Conservation (phyloP, 2,797 vertebrate genomes). For the Propithecus perrieri region DNA sequence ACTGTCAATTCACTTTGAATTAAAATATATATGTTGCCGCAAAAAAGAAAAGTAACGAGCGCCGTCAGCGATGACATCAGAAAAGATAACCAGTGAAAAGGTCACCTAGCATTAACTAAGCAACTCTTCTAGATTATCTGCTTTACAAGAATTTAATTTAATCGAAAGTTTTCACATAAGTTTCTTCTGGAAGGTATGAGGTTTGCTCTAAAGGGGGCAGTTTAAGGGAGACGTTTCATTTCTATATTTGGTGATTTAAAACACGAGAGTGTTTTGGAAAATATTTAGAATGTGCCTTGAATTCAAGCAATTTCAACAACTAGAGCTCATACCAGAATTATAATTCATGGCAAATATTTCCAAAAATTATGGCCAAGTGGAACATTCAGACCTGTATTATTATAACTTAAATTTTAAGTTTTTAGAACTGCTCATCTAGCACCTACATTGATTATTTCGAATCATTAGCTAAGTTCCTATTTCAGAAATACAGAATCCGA, state of each 20-base stretch:
- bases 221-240: neutral
- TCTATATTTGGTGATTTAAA: constrained; percentile 43
- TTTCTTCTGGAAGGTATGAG: neutral
- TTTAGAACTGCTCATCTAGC: neutral
- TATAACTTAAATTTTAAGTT: neutral
- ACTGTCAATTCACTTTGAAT: constrained; percentile 99
- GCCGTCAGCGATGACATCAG: neutral
- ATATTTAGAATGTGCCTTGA: neutral
- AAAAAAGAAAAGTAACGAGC: constrained; percentile 64
- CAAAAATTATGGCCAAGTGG: neutral
- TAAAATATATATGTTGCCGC: constrained; percentile 99
- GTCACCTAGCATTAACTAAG: neutral
- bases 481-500: constrained; percentile 7
- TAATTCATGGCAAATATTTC: neutral
- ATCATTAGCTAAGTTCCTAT: neutral
- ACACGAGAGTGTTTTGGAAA: neutral
- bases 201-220: neutral
- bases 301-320: constrained; percentile 54
- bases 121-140: neutral
- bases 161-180: neutral
- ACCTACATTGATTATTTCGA: neutral
- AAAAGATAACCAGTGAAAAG: neutral
- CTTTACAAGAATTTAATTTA: neutral
- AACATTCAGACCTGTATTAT: neutral
- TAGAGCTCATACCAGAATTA: neutral